Evolutionary conservation across 2,113 vertebrate genomes (phyloP).

Genomic region (Stictonetta naevosa): DNA sequence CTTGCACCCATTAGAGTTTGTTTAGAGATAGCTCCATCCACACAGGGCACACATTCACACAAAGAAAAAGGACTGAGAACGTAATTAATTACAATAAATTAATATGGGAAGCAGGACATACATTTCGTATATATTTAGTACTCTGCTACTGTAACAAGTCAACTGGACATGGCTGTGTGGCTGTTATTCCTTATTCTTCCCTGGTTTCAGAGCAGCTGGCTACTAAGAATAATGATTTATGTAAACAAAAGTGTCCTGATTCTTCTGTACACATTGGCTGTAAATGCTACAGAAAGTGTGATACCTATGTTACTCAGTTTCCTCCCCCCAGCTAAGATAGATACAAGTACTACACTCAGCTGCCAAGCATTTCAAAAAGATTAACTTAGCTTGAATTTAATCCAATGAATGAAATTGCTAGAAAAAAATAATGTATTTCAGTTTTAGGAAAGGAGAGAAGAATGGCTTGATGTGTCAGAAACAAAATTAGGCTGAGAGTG

Average conservation of each 20-base stretch:
- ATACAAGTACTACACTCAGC: not conserved
- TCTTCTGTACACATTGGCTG: not conserved
- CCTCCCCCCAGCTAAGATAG: not conserved
- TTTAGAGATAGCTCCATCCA: not conserved
- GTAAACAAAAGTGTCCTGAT: not conserved
- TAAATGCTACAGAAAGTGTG: not conserved
- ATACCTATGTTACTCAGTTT: not conserved
- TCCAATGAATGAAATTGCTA: constrained; percentile 8
- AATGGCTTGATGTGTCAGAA: not conserved
- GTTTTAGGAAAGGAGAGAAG: not conserved
- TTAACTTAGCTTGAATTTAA: constrained; percentile 1
- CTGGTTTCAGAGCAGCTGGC: not conserved
- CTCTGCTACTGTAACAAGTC: not conserved
- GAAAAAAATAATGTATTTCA: not conserved
- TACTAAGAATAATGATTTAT: not conserved
- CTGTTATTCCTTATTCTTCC: not conserved
- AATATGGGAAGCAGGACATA: not conserved
- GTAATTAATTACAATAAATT: not conserved
- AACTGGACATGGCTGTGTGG: not conserved
- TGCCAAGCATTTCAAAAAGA: not conserved
- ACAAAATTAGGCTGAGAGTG: not conserved
- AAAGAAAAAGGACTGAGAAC: not conserved
- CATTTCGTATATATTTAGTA: not conserved
- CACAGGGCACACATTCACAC: not conserved
- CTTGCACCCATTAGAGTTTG: not conserved